These are phyloP conservation scores for Dasyurus viverrinus DNA, from an alignment of 2,113 vertebrate species.

Conservation along the genomic window DNA sequence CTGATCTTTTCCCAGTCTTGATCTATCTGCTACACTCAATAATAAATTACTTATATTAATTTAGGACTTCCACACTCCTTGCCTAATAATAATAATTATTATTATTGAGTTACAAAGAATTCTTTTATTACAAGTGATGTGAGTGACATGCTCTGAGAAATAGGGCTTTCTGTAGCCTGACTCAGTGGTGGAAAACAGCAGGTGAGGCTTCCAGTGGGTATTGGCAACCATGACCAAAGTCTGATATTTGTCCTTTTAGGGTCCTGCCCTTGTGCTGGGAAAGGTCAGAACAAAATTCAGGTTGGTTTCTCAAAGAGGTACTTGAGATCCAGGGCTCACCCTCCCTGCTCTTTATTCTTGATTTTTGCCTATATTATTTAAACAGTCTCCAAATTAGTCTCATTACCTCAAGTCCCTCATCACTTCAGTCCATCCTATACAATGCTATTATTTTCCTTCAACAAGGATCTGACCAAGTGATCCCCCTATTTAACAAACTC, in stretches of 20 bases:
- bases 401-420: too few species aligned
- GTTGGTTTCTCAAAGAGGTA: slow-evolving; percentile 58
- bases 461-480: background rate
- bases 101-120: background rate
- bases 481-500: too few species aligned
- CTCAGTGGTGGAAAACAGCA: background rate
- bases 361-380: too few species aligned
- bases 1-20: too few species aligned
- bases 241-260: background rate
- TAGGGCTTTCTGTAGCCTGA: background rate
- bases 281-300: slow-evolving; percentile 30
- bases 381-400: too few species aligned
- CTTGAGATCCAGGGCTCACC: too few species aligned
- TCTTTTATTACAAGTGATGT: background rate
- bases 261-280: rapidly evolving
- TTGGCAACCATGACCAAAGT: background rate
- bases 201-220: background rate
- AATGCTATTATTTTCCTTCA: background rate
- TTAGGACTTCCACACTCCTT: too few species aligned
- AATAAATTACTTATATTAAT: too few species aligned
- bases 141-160: background rate
- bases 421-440: background rate
- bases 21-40: too few species aligned
- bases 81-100: too few species aligned
- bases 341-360: too few species aligned